These are phyloP conservation scores for Cancer borealis DNA, from an alignment of 2,888 invertebrate species.

Conservation along the genomic window DNA sequence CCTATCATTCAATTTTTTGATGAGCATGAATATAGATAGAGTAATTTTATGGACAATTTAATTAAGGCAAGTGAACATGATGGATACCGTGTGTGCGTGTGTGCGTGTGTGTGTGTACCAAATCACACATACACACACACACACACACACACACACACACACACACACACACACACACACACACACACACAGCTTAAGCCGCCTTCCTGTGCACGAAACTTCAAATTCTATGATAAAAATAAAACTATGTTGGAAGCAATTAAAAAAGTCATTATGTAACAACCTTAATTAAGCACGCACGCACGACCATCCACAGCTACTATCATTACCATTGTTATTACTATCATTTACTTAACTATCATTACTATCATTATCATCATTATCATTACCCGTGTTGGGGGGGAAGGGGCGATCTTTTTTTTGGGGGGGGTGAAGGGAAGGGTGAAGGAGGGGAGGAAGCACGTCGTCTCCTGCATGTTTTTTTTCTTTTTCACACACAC, in stretches of 20 bases:
- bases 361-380: too few relatives aligned
- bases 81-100: conserved; percentile 7
- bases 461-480: too few relatives aligned
- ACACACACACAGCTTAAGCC: background rate
- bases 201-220: background rate
- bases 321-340: too few relatives aligned
- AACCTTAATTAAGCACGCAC: background rate
- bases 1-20: background rate
- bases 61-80: background rate
- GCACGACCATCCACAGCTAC: background rate
- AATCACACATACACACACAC: background rate
- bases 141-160: background rate
- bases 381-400: too few relatives aligned
- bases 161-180: background rate
- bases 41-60: background rate
- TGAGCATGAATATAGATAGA: background rate
- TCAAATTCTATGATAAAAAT: background rate
- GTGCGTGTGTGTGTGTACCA: conserved; percentile 33
- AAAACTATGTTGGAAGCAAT: background rate
- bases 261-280: background rate
- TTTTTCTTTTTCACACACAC: too few relatives aligned
- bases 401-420: too few relatives aligned
- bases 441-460: too few relatives aligned
- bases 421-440: too few relatives aligned
- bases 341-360: too few relatives aligned